Evolutionary conservation across 2,797 vertebrate species (phyloP).

Genomic region (Lepidocolaptes lacrymiger): DNA sequence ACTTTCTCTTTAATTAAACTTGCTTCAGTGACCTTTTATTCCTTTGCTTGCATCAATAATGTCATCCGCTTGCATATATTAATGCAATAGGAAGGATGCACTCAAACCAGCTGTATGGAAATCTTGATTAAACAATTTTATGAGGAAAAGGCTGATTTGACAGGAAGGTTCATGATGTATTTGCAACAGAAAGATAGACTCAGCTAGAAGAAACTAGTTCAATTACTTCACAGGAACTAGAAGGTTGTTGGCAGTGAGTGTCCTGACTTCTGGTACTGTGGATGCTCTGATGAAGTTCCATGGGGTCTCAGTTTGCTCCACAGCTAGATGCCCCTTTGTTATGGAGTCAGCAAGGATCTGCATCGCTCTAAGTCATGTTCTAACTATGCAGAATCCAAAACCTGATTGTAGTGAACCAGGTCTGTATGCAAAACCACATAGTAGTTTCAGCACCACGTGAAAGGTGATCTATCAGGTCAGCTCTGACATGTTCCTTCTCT

Average conservation of each 20-base stretch:
- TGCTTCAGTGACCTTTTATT: conserved; percentile 21
- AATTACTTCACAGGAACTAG: not conserved
- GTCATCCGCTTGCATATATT: not conserved
- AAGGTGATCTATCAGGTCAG: not conserved
- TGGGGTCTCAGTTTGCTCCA: not conserved
- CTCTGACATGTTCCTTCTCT: not conserved
- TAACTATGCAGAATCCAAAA: not conserved
- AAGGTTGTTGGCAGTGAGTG: not conserved
- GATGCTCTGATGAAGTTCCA: not conserved
- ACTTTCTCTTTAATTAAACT: conserved; percentile 29
- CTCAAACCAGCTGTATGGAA: not conserved
- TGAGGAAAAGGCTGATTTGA: not conserved
- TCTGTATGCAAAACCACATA: not conserved
- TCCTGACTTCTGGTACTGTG: not conserved
- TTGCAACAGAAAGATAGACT: not conserved
- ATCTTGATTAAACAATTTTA: not conserved
- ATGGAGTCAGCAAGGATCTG: not conserved
- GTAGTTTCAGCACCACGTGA: not conserved
- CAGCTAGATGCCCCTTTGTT: not conserved
- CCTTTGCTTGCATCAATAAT: not conserved
- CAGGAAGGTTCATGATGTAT: not conserved
- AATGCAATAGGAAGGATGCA: not conserved
- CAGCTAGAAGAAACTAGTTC: not conserved
- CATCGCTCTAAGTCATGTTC: not conserved
- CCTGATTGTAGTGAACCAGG: not conserved